These are phyloP conservation scores for Sipha flava DNA, from an alignment of 1,140 invertebrate genomes.

Conservation along the genomic window DNA sequence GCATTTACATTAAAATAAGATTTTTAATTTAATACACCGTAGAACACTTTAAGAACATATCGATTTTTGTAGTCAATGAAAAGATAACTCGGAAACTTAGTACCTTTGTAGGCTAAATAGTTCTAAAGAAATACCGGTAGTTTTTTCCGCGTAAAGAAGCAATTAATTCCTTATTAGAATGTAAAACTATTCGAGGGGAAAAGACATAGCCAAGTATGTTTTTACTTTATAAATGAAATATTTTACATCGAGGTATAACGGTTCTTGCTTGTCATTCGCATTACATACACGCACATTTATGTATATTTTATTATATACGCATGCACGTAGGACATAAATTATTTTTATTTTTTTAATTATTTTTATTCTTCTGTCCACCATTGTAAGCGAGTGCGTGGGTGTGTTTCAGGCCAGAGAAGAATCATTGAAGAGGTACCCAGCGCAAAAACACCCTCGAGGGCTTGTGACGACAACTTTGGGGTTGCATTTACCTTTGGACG, in stretches of 20 bases:
- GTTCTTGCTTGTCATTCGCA: background rate
- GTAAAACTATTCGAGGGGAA: no score
- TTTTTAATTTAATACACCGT: no score
- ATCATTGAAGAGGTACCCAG: slow-evolving; percentile 47
- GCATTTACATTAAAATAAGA: no score
- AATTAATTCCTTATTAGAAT: no score
- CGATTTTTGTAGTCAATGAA: no score
- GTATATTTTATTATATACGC: background rate
- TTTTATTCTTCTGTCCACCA: background rate
- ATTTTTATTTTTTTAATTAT: background rate
- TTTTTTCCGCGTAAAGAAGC: no score
- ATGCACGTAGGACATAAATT: no score
- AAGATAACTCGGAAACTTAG: no score
- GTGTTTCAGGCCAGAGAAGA: slow-evolving; percentile 46
- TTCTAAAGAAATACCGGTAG: no score
- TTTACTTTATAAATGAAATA: background rate
- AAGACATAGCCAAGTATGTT: no score
- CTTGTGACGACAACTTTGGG: slow-evolving; percentile 50
- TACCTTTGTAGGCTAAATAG: no score
- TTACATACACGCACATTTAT: background rate
- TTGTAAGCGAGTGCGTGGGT: background rate
- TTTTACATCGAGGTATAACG: background rate
- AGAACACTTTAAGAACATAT: no score
- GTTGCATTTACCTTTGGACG: slow-evolving; percentile 47
- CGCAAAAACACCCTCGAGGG: slow-evolving; percentile 48